phyloP scores from a whole-genome alignment of 2,888 invertebrate genomes.

The Eupithecia pulchellata region DNA sequence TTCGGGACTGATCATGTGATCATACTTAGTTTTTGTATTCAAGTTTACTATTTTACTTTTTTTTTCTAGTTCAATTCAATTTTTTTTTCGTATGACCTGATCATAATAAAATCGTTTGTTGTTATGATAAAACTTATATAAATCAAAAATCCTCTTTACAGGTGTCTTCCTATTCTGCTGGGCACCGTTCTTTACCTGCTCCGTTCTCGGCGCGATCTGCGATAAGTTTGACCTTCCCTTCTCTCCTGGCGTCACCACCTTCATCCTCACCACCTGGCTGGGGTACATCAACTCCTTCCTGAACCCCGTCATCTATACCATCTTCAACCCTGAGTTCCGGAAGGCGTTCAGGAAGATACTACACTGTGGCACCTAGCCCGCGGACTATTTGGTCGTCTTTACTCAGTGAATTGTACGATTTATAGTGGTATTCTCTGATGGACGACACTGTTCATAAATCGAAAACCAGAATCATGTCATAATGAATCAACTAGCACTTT shows the following conservation, averaged over 20 bases:
- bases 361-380: conserved; percentile 86
- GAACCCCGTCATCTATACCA: conserved; percentile 97
- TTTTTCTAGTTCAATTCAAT: no score
- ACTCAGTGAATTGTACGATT: conserved; percentile 62
- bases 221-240: conserved; percentile 92
- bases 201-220: conserved; percentile 98
- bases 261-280: conserved; percentile 98
- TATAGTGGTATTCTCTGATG: conserved; percentile 15
- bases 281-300: conserved; percentile 99
- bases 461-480: not conserved
- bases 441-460: not conserved
- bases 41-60: no score
- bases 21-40: no score
- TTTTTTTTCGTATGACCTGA: no score
- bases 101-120: no score
- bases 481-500: not conserved
- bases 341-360: conserved; percentile 98
- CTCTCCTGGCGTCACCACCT: conserved; percentile 94
- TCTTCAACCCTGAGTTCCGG: conserved; percentile 98
- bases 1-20: no score
- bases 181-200: conserved; percentile 99
- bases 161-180: conserved; percentile 99
- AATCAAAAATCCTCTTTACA: conserved; percentile 67
- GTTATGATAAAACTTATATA: not conserved
- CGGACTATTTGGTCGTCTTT: conserved; percentile 77